Base-by-base conservation (phyloP, 2,797 vertebrate genomes). In the Catharus ustulatus region DNA sequence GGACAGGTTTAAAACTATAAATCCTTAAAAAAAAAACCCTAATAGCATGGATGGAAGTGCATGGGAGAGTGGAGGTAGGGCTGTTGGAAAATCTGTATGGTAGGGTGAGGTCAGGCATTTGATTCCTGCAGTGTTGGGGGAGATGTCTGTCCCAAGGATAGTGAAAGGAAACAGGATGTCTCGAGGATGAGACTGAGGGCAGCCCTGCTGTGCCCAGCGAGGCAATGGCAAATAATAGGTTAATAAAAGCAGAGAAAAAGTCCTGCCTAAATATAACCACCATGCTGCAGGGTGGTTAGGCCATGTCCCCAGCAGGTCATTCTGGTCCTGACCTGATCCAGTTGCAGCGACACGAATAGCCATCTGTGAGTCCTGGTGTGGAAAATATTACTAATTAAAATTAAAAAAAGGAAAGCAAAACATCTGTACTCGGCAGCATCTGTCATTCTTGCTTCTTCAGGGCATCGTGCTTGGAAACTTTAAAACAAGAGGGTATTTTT, bases 371-470 rank as follows among this genome's bases (percentile, higher is more conserved):
- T 88, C 82, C 83, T 92, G 79, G 89, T 93, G 91, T 95, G 97
- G 96, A 97, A 97, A 97, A 96, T 97, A 97, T 97, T 97, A 89
- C 87, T 94, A 92, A 96, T 94, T 95, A 96, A 89, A 93, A 96
- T 82, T 20, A 24, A 51, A 83, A 88, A 92, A 89, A 79, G 36
- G 19, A 93, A 94, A 96, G 86, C 81, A 77, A 95, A 96, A 96
- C 91, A 95, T 95, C 87, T 95, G 85, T 92, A 89, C 85, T 95
- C 90, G 4, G 62, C 68, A 93, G 92, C 95, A 97, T 97, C 94
- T 97, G 96, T 78, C 93, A 58, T 93, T 95, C 92, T 95, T 96
- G 89, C 91, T 91, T 96, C 95, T 96, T 91, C 89, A 93, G 94
- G 93, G 90, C 95, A 95, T 95, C 69, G 46, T 95, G 93, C 91